These are phyloP conservation scores for Clarias laeviceps DNA, from an alignment of 2,797 vertebrate genomes.

Conservation along the genomic window DNA sequence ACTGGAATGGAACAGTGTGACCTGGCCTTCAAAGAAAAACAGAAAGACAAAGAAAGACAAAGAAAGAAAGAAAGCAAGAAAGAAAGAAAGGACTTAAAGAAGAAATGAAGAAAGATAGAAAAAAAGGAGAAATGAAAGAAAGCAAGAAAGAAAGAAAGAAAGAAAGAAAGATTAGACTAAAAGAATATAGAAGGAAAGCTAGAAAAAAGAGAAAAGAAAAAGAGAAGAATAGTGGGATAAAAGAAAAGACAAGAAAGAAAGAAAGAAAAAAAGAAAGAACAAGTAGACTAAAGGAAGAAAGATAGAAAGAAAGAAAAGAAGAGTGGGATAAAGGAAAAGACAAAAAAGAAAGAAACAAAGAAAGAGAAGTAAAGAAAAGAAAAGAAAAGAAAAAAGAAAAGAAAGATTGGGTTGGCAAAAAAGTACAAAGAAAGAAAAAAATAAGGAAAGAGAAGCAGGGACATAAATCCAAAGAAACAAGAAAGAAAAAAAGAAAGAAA, in stretches of 20 bases:
- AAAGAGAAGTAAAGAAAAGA: neutral
- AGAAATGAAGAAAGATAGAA: too few species aligned
- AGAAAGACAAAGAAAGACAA: too few species aligned
- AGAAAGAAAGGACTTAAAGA: too few species aligned
- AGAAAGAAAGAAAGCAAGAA: neutral
- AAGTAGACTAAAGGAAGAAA: neutral
- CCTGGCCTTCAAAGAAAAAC: too few species aligned
- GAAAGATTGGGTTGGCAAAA: constrained; percentile 20
- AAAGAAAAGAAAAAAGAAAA: neutral
- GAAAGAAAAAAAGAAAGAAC: neutral
- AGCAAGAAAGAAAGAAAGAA: too few species aligned
- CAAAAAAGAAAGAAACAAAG: neutral
- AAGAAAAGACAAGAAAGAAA: neutral
- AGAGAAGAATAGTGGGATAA: neutral
- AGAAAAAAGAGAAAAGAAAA: neutral
- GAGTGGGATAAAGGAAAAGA: neutral
- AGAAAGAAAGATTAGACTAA: neutral
- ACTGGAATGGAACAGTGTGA: too few species aligned
- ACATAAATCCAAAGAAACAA: constrained; percentile 46
- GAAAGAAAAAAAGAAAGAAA: constrained; percentile 8
- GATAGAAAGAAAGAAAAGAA: neutral
- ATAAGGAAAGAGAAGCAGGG: neutral
- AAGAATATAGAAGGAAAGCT: neutral
- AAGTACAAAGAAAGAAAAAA: neutral
- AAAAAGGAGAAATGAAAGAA: too few species aligned